Conservation (phyloP, 2,888 invertebrate genomes). For the Harpalus rufipes region DNA sequence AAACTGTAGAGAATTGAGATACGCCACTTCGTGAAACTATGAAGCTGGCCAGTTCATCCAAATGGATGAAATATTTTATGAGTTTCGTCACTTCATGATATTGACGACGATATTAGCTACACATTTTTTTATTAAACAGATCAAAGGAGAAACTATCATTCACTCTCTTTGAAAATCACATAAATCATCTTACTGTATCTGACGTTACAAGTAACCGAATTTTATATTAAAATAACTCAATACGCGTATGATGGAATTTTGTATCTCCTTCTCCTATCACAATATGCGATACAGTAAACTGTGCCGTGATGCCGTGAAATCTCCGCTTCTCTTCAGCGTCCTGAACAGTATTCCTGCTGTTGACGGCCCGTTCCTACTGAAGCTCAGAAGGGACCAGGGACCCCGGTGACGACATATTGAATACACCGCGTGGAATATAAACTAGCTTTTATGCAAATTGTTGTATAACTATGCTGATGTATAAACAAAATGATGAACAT, state of each 20-base stretch:
- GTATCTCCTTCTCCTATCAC: not conserved
- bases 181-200: not conserved
- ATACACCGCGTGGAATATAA: slow-evolving; percentile 69
- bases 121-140: too few species aligned
- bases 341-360: slow-evolving; percentile 28
- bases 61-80: too few species aligned
- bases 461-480: slow-evolving; percentile 55
- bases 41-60: too few species aligned
- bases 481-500: slow-evolving; percentile 59
- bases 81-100: too few species aligned
- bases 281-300: slow-evolving; percentile 14
- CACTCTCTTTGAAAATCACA: not conserved
- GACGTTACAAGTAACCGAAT: not conserved
- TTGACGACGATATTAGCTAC: too few species aligned
- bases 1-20: too few species aligned
- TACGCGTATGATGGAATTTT: slow-evolving; percentile 11
- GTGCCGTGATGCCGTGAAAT: slow-evolving; percentile 18
- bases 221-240: slow-evolving; percentile 9
- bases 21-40: too few species aligned
- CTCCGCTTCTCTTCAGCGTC: slow-evolving; percentile 1
- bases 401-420: slow-evolving; percentile 68
- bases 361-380: slow-evolving; percentile 25
- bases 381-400: slow-evolving; percentile 63
- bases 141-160: too few species aligned
- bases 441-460: slow-evolving; percentile 69